Conservation (phyloP, 2,113 vertebrate genomes). For the Bettongia penicillata region DNA sequence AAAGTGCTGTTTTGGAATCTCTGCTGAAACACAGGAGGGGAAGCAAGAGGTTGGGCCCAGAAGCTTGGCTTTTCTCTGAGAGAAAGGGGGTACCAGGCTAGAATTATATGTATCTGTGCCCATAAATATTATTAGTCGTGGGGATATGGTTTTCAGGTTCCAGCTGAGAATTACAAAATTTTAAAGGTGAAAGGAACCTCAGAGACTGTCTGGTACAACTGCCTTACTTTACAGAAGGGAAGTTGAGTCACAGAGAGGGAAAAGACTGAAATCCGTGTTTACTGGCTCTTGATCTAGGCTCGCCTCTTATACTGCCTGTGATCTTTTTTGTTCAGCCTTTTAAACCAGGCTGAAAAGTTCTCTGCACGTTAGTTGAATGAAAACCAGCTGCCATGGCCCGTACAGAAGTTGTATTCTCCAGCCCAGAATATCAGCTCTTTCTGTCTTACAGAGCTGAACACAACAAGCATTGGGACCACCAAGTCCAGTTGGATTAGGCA, state of each 20-base stretch:
- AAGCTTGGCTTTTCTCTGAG: background rate
- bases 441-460: background rate
- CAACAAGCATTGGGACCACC: background rate
- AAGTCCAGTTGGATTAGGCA: background rate
- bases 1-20: background rate
- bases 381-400: background rate
- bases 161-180: background rate
- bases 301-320: background rate
- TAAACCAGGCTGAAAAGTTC: background rate
- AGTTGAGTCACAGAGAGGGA: background rate
- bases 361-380: background rate
- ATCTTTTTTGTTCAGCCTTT: background rate
- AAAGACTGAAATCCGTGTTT: background rate
- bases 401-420: background rate
- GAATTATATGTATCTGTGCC: background rate
- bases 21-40: background rate
- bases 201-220: background rate
- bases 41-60: background rate
- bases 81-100: background rate
- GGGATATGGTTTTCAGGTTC: background rate
- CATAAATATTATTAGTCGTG: background rate
- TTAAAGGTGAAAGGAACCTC: background rate
- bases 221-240: background rate
- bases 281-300: background rate
- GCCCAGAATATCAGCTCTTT: background rate